A percentile compares a stretch with the other conserved stretches of the same genome.
Conservation (phyloP, 2,888 invertebrate genomes). For the Branchipolynoe longqiensis region DNA sequence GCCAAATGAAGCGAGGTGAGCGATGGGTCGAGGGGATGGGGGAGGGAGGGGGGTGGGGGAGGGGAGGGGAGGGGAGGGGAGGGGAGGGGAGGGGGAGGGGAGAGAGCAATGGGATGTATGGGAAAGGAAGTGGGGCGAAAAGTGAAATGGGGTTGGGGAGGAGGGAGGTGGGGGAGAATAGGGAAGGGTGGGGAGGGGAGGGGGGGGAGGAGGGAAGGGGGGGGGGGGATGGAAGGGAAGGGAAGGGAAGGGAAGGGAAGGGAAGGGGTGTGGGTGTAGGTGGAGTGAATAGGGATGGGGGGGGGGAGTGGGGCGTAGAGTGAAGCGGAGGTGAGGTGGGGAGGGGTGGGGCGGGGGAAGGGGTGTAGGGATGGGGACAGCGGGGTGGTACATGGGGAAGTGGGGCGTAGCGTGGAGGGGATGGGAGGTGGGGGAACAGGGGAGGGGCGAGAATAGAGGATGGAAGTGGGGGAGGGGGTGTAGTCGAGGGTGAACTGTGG, state of each 20-base stretch:
- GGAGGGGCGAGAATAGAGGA: not conserved
- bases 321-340: not conserved
- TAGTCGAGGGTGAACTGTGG: too few relatives aligned
- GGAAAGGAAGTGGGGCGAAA: not conserved
- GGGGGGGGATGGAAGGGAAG: not conserved
- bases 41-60: constrained; percentile 6
- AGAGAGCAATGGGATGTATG: not conserved
- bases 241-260: not conserved
- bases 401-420: too few relatives aligned
- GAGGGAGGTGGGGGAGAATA: not conserved
- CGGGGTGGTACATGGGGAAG: not conserved
- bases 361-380: not conserved
- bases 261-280: not conserved
- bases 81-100: not conserved
- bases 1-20: not conserved
- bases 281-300: not conserved
- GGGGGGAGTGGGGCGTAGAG: not conserved
- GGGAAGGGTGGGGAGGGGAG: not conserved
- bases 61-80: not conserved
- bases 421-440: not conserved
- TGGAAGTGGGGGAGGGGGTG: not conserved
- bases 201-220: not conserved
- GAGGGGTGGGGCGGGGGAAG: not conserved
- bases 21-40: not conserved
- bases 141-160: not conserved